Base-by-base conservation (phyloP, 2,888 invertebrate genomes). In the Neoitamus cyanurus region DNA sequence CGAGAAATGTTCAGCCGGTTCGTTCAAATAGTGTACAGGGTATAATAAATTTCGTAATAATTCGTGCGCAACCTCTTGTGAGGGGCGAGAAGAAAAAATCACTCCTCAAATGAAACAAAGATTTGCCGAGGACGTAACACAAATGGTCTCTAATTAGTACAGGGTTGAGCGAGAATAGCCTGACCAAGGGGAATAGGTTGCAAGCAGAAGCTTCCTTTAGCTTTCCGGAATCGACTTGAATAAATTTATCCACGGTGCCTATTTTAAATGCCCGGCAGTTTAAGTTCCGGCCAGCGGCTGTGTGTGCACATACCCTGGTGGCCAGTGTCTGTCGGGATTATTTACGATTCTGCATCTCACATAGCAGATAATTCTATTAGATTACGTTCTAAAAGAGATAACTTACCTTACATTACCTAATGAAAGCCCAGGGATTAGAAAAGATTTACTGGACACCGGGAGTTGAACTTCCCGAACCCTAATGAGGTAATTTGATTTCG, bases 351-450 rank as follows among this genome's bases (percentile, higher is more conserved):
- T 73, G 73, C 73, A 73, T 73, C 73, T 73, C 73, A 37, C 73
- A 34, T 9, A 7, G 37, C 37, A 73, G 37, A 9, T 36, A 73
- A 73, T 73, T 73, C 73, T 73, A 37, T 37, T 73, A 73, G 20
- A 73, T 73, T 31, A 36, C 30, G 70, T 37, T 34, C 73, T 25
- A 34, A 37, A 73, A 46, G 77, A 78, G 77, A 78, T 78, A 78
- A 78, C 46, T 78, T 78, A 37, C 77, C 31, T 46, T 46, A 78
- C 77, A 78, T 78, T 78, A 78, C 77, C 77, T 78, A 78, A 78
- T 46, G 46, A 78, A 78, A 78, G 77, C 77, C 25, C 28, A 78
- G 77, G 77, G 77, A 78, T 78, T 78, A 42, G 36, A 78, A 46
- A 78, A 78, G 77, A 78, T 78, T 78, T 78, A 78, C 46, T 46